Base-by-base conservation (phyloP, 2,888 invertebrate genomes). In the Germaria angustata region DNA sequence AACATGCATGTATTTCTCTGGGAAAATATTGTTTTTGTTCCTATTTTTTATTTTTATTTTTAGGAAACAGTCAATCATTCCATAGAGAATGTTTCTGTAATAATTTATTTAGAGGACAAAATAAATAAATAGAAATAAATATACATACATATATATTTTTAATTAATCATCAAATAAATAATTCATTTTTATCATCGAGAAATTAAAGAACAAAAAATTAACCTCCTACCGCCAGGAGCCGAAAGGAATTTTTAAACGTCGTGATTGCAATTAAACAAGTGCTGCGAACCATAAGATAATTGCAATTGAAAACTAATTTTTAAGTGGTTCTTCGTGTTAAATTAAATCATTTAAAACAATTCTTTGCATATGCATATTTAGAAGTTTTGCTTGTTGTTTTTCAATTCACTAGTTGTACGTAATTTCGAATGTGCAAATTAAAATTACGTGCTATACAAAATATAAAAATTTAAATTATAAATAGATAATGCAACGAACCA, bases 341-440 rank as follows among this genome's bases (percentile, higher is more conserved):
- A 44, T 39, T 65, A 75, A 69, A 55, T 51, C 55, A 49, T 39
- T 68, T 46, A 63, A 69, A 41, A 57, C 76, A 80, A 76, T 80
- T 73, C 57, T 78, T 55, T 49, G 4, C 55, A 44, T 44, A 41
- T 41, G n/a, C n/a, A n/a, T 63, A 51, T 68, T 36, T 59, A 39
- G 24, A 39, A 53, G 11, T 24, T 13, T 5, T 4, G 6, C 44
- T 32, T 34, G 39, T 17, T 53, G 13, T 32, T 7, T 77, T 28
- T 6, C 28, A 5, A 28, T 28, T 28, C 28, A 28, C 28, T 28
- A 6, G 6, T 28, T n/a, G 6, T 28, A 28, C 28, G 28, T 28
- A 28, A 28, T 28, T 28, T 28, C 3, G 6, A 28, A 28, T 28
- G 6, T 28, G 6, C 28, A 28, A 28, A 28, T 28, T 6, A 28